These are phyloP conservation scores for Melanostoma mellinum DNA, from an alignment of 2,888 invertebrate genomes.

Conservation along the genomic window DNA sequence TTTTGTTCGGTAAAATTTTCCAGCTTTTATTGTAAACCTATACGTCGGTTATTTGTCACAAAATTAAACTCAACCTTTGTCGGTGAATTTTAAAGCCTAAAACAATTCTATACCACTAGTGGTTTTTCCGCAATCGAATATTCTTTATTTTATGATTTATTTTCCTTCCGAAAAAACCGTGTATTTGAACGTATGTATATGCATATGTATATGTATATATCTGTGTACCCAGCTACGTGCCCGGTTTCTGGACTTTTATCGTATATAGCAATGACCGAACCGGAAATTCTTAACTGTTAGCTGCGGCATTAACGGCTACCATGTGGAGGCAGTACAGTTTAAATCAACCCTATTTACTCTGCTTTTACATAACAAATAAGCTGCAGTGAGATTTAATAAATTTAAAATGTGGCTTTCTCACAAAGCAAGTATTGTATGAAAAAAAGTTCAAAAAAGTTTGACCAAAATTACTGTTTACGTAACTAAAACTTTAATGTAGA, in stretches of 20 bases:
- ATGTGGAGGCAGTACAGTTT: constrained; percentile 38
- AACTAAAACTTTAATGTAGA: constrained; percentile 27
- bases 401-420: neutral
- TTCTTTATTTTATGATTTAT: constrained; percentile 26
- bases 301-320: constrained; percentile 29
- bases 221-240: constrained; percentile 32
- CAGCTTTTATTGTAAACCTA: constrained; percentile 40
- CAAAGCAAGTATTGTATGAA: neutral
- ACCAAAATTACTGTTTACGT: constrained; percentile 21
- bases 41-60: constrained; percentile 37
- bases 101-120: constrained; percentile 34
- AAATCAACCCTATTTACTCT: constrained; percentile 31
- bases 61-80: constrained; percentile 35
- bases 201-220: constrained; percentile 30
- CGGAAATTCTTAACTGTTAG: constrained; percentile 50
- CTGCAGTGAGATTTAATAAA: neutral
- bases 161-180: constrained; percentile 29
- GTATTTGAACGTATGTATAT: constrained; percentile 10
- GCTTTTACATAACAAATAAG: constrained; percentile 24
- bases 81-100: constrained; percentile 42
- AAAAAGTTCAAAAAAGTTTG: too few species aligned
- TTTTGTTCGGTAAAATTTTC: constrained; percentile 57
- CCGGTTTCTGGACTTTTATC: constrained; percentile 41
- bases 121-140: constrained; percentile 30
- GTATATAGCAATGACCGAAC: constrained; percentile 31